A percentile compares a stretch with the other conserved stretches of the same genome.
Evolutionary conservation across 2,888 invertebrate species (phyloP).

Genomic region (Acanthosepion lycidas): DNA sequence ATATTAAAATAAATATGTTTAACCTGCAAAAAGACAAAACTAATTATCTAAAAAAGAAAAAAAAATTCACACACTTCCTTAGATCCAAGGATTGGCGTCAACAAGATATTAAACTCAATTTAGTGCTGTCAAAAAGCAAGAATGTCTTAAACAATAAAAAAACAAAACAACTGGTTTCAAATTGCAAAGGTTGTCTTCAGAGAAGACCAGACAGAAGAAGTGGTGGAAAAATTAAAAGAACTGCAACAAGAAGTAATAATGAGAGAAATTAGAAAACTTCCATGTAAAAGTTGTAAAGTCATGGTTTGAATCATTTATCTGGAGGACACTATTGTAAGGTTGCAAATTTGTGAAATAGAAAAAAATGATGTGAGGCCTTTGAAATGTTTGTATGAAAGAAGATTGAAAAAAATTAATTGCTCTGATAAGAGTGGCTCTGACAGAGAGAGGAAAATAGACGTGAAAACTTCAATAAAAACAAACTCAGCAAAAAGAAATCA

Average conservation of each 20-base stretch:
- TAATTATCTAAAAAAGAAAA: not conserved
- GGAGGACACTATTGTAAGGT: not conserved
- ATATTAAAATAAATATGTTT: too few relatives aligned
- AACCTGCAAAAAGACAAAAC: too few relatives aligned
- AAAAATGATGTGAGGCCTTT: not conserved
- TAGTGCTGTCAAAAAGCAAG: not conserved
- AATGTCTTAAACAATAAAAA: too few relatives aligned
- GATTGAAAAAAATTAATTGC: constrained; percentile 16
- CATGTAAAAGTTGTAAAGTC: not conserved
- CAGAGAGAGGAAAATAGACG: not conserved
- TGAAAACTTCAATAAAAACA: not conserved
- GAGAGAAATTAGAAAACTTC: not conserved
- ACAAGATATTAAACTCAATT: not conserved
- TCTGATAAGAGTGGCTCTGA: not conserved
- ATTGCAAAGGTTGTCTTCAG: not conserved
- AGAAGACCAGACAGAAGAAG: not conserved
- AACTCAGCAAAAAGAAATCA: not conserved
- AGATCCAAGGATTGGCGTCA: not conserved
- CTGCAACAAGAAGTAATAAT: not conserved
- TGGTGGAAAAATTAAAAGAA: not conserved
- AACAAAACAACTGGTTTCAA: not conserved
- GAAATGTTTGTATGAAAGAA: constrained; percentile 33
- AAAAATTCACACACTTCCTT: not conserved
- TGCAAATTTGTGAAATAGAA: not conserved
- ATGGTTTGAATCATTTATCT: not conserved